Evolutionary conservation across 2,888 invertebrate genomes (phyloP).

Genomic region (Idaea biselata): DNA sequence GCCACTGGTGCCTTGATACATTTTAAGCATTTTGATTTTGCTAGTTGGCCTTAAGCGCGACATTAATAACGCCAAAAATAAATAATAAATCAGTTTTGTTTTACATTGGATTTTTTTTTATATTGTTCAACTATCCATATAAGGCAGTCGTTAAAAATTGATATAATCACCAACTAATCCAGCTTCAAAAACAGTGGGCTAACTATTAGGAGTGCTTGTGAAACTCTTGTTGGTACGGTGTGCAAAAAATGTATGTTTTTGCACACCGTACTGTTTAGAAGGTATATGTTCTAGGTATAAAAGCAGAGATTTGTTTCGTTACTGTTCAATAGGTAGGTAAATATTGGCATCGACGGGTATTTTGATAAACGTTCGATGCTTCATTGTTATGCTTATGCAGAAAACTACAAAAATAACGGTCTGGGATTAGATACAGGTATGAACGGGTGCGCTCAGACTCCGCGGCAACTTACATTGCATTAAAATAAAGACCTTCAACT

Average conservation of each 20-base stretch:
- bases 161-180: background rate
- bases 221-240: background rate
- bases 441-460: no score
- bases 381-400: background rate
- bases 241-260: slow-evolving; percentile 7
- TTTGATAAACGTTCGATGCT: background rate
- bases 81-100: background rate
- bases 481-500: no score
- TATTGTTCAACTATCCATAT: background rate
- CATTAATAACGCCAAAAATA: background rate
- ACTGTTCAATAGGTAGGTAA: background rate
- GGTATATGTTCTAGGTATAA: background rate
- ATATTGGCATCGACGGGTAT: background rate
- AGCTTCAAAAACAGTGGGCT: background rate
- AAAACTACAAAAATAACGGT: no score
- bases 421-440: no score
- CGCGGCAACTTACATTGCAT: no score
- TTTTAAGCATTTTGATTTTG: background rate
- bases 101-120: background rate
- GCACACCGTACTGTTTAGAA: background rate
- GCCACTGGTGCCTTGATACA: background rate
- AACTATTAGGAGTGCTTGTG: background rate
- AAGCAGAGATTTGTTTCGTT: background rate
- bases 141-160: background rate
- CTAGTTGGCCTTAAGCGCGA: background rate